phyloP scores from a whole-genome alignment of 2,113 vertebrate genomes.

The Chiloscyllium plagiosum region DNA sequence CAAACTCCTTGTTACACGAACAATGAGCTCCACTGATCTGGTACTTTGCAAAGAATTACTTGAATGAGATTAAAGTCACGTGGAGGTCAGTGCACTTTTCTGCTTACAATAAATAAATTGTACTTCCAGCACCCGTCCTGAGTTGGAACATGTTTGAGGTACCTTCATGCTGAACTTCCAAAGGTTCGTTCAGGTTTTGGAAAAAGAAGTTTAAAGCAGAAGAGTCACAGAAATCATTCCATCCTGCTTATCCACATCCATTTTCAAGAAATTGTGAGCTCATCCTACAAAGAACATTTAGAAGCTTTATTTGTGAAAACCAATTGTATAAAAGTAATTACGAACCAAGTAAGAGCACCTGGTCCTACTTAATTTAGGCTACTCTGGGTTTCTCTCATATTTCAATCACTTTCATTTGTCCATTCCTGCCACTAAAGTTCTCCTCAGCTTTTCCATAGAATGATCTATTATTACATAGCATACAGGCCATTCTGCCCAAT shows the following conservation, averaged over 20 bases:
- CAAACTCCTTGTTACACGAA: conserved; percentile 51
- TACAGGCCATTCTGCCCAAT: too few relatives aligned
- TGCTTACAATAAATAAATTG: conserved; percentile 11
- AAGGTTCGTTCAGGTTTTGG: not conserved
- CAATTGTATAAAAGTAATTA: not conserved
- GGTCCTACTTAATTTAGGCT: not conserved
- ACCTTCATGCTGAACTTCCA: not conserved
- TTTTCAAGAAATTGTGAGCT: not conserved
- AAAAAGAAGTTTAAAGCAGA: not conserved
- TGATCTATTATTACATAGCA: not conserved
- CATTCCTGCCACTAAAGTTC: not conserved
- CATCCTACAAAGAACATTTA: not conserved
- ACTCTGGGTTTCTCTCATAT: not conserved
- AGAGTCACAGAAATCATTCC: not conserved
- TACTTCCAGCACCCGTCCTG: conserved; percentile 8
- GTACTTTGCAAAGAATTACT: conserved; percentile 46
- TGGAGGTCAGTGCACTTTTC: conserved; percentile 42
- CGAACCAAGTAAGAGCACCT: not conserved
- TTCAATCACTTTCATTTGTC: not conserved
- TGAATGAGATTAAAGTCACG: conserved; percentile 59
- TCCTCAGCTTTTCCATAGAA: not conserved
- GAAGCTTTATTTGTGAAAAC: not conserved
- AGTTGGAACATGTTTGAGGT: not conserved
- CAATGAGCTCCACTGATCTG: conserved; percentile 54
- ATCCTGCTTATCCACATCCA: not conserved